Evolutionary conservation across 2,888 invertebrate genomes (phyloP).

Genomic region (Drosophila birchii): DNA sequence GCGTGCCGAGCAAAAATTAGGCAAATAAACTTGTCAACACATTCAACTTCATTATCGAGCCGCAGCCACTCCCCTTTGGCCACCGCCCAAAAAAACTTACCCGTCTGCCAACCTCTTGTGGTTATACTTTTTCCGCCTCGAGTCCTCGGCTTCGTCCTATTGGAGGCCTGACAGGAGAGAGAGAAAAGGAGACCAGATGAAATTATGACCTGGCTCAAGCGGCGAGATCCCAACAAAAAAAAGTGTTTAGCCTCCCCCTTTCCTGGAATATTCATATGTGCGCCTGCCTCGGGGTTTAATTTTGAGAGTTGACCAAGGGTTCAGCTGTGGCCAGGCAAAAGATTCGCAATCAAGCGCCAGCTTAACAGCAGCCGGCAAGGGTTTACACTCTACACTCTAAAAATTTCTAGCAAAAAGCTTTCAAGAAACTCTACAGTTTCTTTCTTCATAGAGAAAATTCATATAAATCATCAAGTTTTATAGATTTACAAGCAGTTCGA

Average conservation of each 20-base stretch:
- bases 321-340: slow-evolving; percentile 3
- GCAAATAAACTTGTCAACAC: slow-evolving; percentile 70
- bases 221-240: too few species aligned
- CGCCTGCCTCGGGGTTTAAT: slow-evolving; percentile 41
- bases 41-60: slow-evolving; percentile 65
- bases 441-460: not conserved
- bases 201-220: slow-evolving; percentile 31
- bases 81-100: slow-evolving; percentile 45
- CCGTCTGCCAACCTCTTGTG: slow-evolving; percentile 28
- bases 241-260: too few species aligned
- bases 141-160: too few species aligned
- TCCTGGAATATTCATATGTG: slow-evolving; percentile 41
- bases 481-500: slow-evolving; percentile 50
- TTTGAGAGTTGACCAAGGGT: slow-evolving; percentile 31
- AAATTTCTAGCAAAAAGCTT: slow-evolving; percentile 5
- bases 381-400: not conserved
- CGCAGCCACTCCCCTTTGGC: slow-evolving; percentile 30
- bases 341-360: slow-evolving; percentile 20
- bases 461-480: slow-evolving; percentile 51
- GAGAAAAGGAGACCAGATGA: not conserved
- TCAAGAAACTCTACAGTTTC: not conserved
- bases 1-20: slow-evolving; percentile 64
- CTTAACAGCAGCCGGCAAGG: slow-evolving; percentile 14
- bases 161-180: slow-evolving; percentile 26
- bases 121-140: slow-evolving; percentile 1